Conservation (phyloP, 2,113 vertebrate genomes). For the Triplophysa tibetana region DNA sequence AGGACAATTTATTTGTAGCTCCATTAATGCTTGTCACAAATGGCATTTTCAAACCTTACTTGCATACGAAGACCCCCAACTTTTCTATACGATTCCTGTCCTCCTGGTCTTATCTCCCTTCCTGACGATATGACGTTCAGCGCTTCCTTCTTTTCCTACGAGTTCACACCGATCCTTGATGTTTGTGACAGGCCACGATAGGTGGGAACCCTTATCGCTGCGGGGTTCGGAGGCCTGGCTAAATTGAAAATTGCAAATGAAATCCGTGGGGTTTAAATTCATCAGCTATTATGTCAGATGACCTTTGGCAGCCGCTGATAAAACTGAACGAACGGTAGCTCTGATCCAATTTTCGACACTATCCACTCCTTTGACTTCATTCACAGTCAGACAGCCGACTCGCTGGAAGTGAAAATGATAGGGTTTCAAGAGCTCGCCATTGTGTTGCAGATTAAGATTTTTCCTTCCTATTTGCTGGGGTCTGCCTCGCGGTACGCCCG, state of each 20-base stretch:
- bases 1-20: conserved; percentile 60
- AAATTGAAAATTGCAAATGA: conserved; percentile 99
- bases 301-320: conserved; percentile 96
- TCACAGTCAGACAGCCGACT: conserved; percentile 88
- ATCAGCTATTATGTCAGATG: conserved; percentile 97
- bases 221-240: conserved; percentile 86
- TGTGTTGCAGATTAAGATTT: conserved; percentile 99
- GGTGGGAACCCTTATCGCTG: conserved; percentile 91
- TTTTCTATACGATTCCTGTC: conserved; percentile 76
- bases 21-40: conserved; percentile 76
- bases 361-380: conserved; percentile 94
- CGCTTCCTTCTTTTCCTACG: conserved; percentile 61
- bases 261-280: conserved; percentile 95
- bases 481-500: conserved; percentile 84
- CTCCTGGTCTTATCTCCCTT: conserved; percentile 83
- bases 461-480: conserved; percentile 93
- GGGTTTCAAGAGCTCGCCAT: conserved; percentile 96
- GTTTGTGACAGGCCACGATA: conserved; percentile 94
- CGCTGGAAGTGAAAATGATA: conserved; percentile 98
- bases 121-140: conserved; percentile 80
- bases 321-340: conserved; percentile 94
- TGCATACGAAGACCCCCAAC: conserved; percentile 77
- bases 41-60: conserved; percentile 82
- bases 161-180: conserved; percentile 88
- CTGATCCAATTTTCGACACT: conserved; percentile 95